Evolutionary conservation across 2,888 invertebrate genomes (phyloP).

Genomic region (Desoria tigrina): DNA sequence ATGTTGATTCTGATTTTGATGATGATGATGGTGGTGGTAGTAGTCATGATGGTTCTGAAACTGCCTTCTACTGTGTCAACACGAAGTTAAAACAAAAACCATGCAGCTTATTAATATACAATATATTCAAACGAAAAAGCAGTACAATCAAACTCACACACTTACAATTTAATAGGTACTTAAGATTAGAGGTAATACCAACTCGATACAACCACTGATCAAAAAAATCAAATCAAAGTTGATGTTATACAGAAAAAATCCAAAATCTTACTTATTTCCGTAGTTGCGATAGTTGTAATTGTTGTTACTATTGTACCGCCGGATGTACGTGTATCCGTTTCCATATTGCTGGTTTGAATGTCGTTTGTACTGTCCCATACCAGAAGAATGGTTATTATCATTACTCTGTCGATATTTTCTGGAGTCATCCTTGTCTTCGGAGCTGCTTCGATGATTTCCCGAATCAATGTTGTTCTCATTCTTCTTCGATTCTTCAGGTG

Average conservation of each 20-base stretch:
- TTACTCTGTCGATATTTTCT: too few species aligned
- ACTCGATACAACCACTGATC: too few species aligned
- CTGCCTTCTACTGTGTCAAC: constrained; percentile 23
- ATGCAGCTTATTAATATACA: constrained; percentile 19
- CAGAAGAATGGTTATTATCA: too few species aligned
- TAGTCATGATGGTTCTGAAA: constrained; percentile 39
- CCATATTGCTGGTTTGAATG: too few species aligned
- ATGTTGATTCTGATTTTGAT: constrained; percentile 27
- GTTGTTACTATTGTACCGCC: constrained; percentile 32
- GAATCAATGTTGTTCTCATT: neutral
- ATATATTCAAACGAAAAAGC: constrained; percentile 28
- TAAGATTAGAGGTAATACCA: constrained; percentile 11
- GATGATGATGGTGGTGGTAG: constrained; percentile 34
- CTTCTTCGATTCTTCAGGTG: neutral
- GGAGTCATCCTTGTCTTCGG: too few species aligned
- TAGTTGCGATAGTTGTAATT: constrained; percentile 19
- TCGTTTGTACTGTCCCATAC: too few species aligned
- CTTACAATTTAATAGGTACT: neutral
- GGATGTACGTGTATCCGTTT: constrained; percentile 19
- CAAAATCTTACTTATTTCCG: constrained; percentile 38
- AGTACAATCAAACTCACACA: constrained; percentile 11
- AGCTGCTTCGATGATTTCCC: neutral
- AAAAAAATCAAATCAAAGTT: constrained; percentile 7
- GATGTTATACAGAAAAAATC: neutral
- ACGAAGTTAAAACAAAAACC: constrained; percentile 6